Percentiles rank a stretch among this genome's conserved stretches.
phyloP scores from a whole-genome alignment of 2,113 vertebrate genomes.

The Macrotus californicus region DNA sequence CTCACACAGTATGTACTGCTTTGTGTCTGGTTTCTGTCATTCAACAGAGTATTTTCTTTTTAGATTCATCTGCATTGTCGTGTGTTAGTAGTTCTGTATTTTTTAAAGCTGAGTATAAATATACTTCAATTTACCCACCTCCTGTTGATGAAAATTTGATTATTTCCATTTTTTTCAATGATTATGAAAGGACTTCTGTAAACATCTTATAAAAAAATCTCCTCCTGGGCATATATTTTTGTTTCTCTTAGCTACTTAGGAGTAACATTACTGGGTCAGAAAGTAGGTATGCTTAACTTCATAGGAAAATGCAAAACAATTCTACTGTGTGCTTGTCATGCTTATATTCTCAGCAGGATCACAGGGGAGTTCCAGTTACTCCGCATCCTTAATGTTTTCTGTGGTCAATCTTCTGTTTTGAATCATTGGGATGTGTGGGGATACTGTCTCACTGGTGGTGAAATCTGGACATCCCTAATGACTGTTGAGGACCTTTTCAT shows the following conservation, averaged over 20 bases:
- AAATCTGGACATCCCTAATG: not conserved
- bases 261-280: not conserved
- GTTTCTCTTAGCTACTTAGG: not conserved
- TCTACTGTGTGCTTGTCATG: not conserved
- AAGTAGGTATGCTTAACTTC: not conserved
- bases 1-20: not conserved
- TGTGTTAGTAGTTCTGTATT: not conserved
- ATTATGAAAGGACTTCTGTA: not conserved
- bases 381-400: not conserved
- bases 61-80: not conserved
- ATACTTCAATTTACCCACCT: not conserved
- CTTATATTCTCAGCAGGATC: not conserved
- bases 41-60: too few relatives aligned
- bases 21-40: not conserved
- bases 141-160: not conserved
- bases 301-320: not conserved
- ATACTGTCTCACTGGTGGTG: not conserved
- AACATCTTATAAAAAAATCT: not conserved
- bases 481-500: not conserved
- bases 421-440: not conserved
- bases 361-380: not conserved
- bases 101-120: not conserved
- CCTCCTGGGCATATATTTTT: not conserved
- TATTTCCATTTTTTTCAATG: not conserved
- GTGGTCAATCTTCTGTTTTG: not conserved